These are phyloP conservation scores for Sebastes vulpes DNA, from an alignment of 2,797 vertebrate species.

Conservation along the genomic window DNA sequence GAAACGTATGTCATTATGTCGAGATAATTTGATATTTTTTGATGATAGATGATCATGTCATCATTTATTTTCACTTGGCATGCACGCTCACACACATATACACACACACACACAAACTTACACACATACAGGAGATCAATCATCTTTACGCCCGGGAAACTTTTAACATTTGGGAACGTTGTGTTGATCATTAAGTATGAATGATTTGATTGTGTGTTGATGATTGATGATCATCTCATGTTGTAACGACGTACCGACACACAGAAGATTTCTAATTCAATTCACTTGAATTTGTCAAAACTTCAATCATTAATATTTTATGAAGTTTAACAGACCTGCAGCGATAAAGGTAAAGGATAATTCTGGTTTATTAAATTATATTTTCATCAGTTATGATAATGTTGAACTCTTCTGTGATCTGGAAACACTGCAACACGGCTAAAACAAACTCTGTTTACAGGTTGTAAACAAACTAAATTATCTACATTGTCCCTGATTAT, in stretches of 20 bases:
- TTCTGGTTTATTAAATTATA: background rate
- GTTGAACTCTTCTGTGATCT: background rate
- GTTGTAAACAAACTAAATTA: background rate
- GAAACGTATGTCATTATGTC: constrained; percentile 17
- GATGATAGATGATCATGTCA: constrained; percentile 33
- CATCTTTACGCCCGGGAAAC: background rate
- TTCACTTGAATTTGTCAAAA: background rate
- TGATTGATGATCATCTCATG: background rate
- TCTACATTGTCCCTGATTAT: background rate
- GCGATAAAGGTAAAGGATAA: background rate
- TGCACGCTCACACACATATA: background rate
- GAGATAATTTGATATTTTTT: constrained; percentile 23
- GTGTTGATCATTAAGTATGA: background rate
- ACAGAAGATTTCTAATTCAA: background rate
- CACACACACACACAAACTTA: background rate
- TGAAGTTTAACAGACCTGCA: background rate
- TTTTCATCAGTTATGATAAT: background rate
- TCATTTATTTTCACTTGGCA: constrained; percentile 2
- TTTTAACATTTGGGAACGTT: constrained; percentile 12
- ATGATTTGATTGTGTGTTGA: background rate
- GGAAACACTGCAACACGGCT: background rate
- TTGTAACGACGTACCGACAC: background rate
- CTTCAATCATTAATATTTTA: background rate
- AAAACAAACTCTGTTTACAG: background rate
- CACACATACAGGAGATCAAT: background rate